Conservation (phyloP, 2,113 vertebrate species). For the Sylvietta virens region DNA sequence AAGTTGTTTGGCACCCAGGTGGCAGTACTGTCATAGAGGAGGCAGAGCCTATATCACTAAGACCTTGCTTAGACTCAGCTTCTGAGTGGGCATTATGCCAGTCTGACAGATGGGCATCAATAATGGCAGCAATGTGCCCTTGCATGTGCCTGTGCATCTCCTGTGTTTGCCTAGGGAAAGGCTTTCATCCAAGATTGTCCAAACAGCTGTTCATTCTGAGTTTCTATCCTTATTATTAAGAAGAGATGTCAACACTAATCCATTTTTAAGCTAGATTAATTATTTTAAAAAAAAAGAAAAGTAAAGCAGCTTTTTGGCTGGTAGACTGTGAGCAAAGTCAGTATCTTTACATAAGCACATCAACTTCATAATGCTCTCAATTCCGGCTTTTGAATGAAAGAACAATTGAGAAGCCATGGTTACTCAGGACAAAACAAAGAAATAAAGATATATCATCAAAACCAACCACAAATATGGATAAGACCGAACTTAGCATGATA, state of each 20-base stretch:
- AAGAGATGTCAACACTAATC: conserved; percentile 39
- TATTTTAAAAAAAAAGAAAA: background rate
- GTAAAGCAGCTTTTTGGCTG: background rate
- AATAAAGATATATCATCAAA: background rate
- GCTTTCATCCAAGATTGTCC: conserved; percentile 38
- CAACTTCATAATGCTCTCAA: background rate
- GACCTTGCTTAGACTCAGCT: background rate
- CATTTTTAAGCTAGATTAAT: conserved; percentile 51
- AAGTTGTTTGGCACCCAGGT: background rate
- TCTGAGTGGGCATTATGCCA: conserved; percentile 48
- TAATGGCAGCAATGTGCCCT: conserved; percentile 28
- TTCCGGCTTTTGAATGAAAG: background rate
- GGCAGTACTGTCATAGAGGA: conserved; percentile 29
- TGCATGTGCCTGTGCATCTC: conserved; percentile 10
- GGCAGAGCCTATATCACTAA: background rate
- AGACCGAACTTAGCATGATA: background rate
- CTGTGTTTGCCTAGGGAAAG: conserved; percentile 43
- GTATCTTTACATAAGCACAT: background rate
- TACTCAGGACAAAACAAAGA: background rate
- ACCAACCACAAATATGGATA: background rate
- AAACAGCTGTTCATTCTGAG: conserved; percentile 59
- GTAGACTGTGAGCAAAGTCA: background rate
- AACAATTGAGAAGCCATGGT: background rate
- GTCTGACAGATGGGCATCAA: conserved; percentile 51
- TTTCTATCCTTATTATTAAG: conserved; percentile 22